Conservation (phyloP, 1,140 invertebrate species). For the Drosophila sucinea region DNA sequence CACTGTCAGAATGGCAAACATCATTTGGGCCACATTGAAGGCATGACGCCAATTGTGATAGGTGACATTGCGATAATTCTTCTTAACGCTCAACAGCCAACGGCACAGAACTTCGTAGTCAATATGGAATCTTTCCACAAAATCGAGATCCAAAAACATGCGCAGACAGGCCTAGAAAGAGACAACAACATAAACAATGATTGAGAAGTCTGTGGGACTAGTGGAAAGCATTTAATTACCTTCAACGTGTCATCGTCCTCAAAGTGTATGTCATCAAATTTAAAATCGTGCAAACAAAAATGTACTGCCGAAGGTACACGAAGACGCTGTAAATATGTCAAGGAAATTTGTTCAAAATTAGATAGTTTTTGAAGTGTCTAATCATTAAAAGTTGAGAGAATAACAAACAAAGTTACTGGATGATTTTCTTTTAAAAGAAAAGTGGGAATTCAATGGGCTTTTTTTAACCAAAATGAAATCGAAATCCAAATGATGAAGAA, state of each 20-base stretch:
- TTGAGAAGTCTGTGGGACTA: neutral
- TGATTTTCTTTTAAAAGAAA: too few relatives aligned
- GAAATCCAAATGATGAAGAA: too few relatives aligned
- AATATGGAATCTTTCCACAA: constrained; percentile 95
- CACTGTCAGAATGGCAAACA: constrained; percentile 96
- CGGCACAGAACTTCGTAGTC: constrained; percentile 94
- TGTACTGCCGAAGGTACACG: constrained; percentile 91
- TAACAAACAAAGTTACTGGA: too few relatives aligned
- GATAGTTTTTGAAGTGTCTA: too few relatives aligned
- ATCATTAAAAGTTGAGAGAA: too few relatives aligned
- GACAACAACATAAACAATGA: neutral
- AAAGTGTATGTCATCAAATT: constrained; percentile 94
- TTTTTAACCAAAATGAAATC: too few relatives aligned
- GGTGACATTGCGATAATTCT: constrained; percentile 97
- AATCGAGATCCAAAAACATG: constrained; percentile 96
- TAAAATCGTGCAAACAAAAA: constrained; percentile 92
- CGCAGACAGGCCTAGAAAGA: constrained; percentile 89
- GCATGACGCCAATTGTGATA: constrained; percentile 99
- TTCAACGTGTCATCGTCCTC: constrained; percentile 93
- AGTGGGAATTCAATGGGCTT: too few relatives aligned
- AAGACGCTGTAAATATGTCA: constrained; percentile 54
- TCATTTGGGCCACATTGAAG: constrained; percentile 98
- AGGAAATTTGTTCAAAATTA: neutral
- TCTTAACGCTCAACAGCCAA: constrained; percentile 97
- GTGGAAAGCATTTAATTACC: constrained; percentile 72